Conservation (phyloP, 1,140 invertebrate genomes). For the Meloidogyne exigua region DNA sequence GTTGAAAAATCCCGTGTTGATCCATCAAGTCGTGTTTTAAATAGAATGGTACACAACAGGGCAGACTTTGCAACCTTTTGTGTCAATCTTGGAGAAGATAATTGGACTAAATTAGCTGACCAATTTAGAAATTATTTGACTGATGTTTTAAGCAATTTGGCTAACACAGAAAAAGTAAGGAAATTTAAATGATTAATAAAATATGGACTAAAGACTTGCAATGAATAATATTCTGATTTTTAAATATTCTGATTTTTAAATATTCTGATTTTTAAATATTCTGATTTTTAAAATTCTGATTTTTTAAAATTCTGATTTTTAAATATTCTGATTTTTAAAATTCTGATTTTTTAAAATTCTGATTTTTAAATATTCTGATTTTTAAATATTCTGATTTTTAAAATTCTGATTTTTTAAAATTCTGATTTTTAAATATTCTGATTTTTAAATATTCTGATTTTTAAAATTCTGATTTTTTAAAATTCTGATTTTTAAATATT, state of each 20-base stretch:
- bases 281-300: too few relatives aligned
- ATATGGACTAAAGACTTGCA: too few relatives aligned
- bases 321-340: not conserved
- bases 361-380: not conserved
- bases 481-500: too few relatives aligned
- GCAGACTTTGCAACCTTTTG: slow-evolving; percentile 51
- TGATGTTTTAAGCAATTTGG: slow-evolving; percentile 47
- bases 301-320: not conserved
- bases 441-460: too few relatives aligned
- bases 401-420: too few relatives aligned
- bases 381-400: too few relatives aligned
- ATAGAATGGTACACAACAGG: slow-evolving; percentile 49
- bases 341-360: slow-evolving; percentile 1
- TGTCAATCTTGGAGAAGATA: slow-evolving; percentile 34
- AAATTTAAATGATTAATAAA: too few relatives aligned
- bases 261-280: too few relatives aligned
- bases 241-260: too few relatives aligned
- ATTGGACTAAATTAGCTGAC: slow-evolving; percentile 43
- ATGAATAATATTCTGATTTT: too few relatives aligned
- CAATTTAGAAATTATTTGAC: slow-evolving; percentile 45
- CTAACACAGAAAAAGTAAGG: slow-evolving; percentile 49
- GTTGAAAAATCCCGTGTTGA: slow-evolving; percentile 54
- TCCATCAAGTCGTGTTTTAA: slow-evolving; percentile 40
- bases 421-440: too few relatives aligned
- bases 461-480: too few relatives aligned